phyloP scores from a whole-genome alignment of 2,797 vertebrate species.

The Etheostoma perlongum region DNA sequence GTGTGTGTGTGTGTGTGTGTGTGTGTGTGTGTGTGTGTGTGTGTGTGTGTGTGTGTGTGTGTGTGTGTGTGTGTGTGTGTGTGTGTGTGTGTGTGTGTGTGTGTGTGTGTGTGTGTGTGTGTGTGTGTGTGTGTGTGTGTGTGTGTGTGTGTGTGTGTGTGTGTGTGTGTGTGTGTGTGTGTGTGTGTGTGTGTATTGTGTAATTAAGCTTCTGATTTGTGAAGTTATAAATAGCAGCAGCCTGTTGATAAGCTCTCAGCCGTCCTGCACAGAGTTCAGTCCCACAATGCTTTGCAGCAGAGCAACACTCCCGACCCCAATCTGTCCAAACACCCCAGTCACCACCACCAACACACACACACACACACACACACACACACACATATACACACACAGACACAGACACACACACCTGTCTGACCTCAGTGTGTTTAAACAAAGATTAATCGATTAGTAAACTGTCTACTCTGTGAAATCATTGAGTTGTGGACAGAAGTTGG shows the following conservation, averaged over 20 bases:
- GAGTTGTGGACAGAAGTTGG: too few species aligned
- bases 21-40: too few species aligned
- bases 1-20: too few species aligned
- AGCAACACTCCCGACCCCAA: conserved; percentile 39
- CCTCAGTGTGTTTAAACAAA: too few species aligned
- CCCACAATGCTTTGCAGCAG: conserved; percentile 31
- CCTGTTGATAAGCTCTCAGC: conserved; percentile 52
- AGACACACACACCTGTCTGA: not conserved
- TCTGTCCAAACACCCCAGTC: conserved; percentile 30
- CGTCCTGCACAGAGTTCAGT: conserved; percentile 23
- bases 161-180: conserved; percentile 22
- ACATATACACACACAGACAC: conserved; percentile 14
- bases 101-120: too few species aligned
- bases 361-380: conserved; percentile 13
- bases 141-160: conserved; percentile 15
- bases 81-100: too few species aligned
- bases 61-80: too few species aligned
- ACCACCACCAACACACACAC: not conserved
- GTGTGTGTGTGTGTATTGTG: conserved; percentile 23
- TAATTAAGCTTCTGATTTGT: conserved; percentile 1
- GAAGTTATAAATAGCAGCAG: conserved; percentile 51
- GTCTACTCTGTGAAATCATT: too few species aligned
- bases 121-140: not conserved
- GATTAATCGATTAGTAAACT: too few species aligned
- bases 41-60: too few species aligned